Base-by-base conservation (phyloP, 2,797 vertebrate genomes). In the Coregonus suidteri region DNA sequence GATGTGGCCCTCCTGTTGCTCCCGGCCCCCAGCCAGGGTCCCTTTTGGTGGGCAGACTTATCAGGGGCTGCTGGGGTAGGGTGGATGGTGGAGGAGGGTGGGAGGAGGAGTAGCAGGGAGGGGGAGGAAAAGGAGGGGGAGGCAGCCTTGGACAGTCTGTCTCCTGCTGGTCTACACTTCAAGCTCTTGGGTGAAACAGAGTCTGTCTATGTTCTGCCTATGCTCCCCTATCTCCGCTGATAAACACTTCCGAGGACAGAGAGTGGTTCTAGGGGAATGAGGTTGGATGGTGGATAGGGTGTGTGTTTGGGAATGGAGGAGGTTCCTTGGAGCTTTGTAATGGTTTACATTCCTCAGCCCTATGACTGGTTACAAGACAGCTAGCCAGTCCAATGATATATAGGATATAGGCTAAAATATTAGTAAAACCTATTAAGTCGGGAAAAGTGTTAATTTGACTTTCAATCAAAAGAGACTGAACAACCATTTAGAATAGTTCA, bases 1-100 rank as follows among this genome's bases (percentile, higher is more conserved):
- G 90, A 91, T 91, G 87, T 88, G 82, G 56, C 30, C 69, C 69
- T 30, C 69, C 9, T 13, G 69, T 37, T 47, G 37, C n/a, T 71
- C 20, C 69, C 4, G 14, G 18, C 68, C 35, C 37, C 68, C 68
- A n/a, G 34, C 68, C 68, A 35, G 35, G 67, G 18, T 4, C 6
- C 16, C 67, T 47, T 41, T 71, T 4, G 4, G 2, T 71, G n/a
- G 69, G 7, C 69, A 51, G 69, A 20, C 37, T 20, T 51, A 51
- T 51, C 20, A 52, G 37, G 68, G 37, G 18, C 68, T 20, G 37
- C 35, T 41, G 68, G 47, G 20, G n/a, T 14, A 15, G n/a, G n/a
- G 25, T 35, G 66, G 66, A 25, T 35, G 15, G 66, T 34, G 34
- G 34, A 18, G 30, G 66, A 34, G 6, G 31, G 30, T 14, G 65